Evolutionary conservation across 2,797 vertebrate genomes (phyloP).

Genomic region (Acipenser ruthenus): DNA sequence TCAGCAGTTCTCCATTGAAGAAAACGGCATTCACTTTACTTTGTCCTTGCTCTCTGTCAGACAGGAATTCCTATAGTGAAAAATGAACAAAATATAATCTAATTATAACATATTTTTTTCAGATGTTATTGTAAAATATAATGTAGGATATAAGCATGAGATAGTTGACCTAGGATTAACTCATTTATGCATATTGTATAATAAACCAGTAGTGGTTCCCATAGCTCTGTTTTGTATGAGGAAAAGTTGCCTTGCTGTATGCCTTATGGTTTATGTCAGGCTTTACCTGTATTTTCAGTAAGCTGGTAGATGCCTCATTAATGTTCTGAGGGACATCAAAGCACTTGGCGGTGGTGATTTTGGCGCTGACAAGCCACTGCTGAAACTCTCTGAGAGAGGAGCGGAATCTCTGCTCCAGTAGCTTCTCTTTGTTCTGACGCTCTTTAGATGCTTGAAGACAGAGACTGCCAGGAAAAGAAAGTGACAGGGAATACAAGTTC

Average conservation of each 20-base stretch:
- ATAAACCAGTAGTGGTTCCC: no score
- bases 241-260: no score
- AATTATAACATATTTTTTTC: no score
- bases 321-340: slow-evolving; percentile 85
- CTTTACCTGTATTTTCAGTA: slow-evolving; percentile 90
- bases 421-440: slow-evolving; percentile 87
- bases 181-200: no score
- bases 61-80: slow-evolving; percentile 73
- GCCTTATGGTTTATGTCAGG: no score
- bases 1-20: slow-evolving; percentile 70
- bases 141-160: no score
- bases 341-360: slow-evolving; percentile 85
- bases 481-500: neutral
- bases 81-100: no score
- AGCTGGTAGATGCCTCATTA: slow-evolving; percentile 66
- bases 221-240: no score
- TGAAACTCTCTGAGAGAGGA: slow-evolving; percentile 81
- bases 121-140: no score
- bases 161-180: no score
- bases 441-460: slow-evolving; percentile 82
- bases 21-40: slow-evolving; percentile 68
- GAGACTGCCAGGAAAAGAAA: slow-evolving; percentile 52
- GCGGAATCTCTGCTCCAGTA: slow-evolving; percentile 82
- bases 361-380: slow-evolving; percentile 88
- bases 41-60: slow-evolving; percentile 74